Evolutionary conservation across 1,140 invertebrate species (phyloP), one percentile per base, ranked within the genome.

Genomic region (Hyposmocoma kahamanoa): DNA sequence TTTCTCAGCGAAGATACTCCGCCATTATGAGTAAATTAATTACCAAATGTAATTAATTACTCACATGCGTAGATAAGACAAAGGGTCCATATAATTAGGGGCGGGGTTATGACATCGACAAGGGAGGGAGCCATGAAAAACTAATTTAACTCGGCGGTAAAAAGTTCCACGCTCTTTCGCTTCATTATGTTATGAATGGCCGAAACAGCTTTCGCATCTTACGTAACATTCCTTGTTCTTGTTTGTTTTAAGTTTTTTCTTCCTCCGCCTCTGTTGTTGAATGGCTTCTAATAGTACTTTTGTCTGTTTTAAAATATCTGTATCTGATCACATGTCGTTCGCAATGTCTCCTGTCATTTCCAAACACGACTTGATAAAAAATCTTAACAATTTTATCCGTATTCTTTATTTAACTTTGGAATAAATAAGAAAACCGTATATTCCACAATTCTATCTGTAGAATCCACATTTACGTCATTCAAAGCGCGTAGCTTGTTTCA

Each of bases 11-110:
- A 57, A 56, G 62, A 72, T 69, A 71, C 62, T 57, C n/a, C n/a
- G 48, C 53, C 58, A 71, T 75, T 75, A 69, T 52, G 62, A 72
- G 64, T 70, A 60, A 82, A 72, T 79, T 79, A 73, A 74, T 78
- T 74, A 64, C 45, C 45, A 62, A 74, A 68, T 53, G 49, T 76
- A 76, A 82, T 80, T 79, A 78, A 82, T 82, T 74, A 69, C 66
- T 72, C 59, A 59, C 62, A 74, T 63, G 64, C 58, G 65, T 60
- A 68, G 64, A 71, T 73, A 68, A 78, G 66, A 78, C 71, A 77
- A 73, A 73, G 62, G 69, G 53, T 50, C 51, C 50, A 19, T 47
- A 53, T 69, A 72, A 72, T 72, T 67, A 70, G 56, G 46, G 45
- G 60, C n/a, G n/a, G 46, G 53, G 59, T 69, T 73, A 71, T 74